Evolutionary conservation across 2,888 invertebrate species (phyloP).

Genomic region (Nebria salina): DNA sequence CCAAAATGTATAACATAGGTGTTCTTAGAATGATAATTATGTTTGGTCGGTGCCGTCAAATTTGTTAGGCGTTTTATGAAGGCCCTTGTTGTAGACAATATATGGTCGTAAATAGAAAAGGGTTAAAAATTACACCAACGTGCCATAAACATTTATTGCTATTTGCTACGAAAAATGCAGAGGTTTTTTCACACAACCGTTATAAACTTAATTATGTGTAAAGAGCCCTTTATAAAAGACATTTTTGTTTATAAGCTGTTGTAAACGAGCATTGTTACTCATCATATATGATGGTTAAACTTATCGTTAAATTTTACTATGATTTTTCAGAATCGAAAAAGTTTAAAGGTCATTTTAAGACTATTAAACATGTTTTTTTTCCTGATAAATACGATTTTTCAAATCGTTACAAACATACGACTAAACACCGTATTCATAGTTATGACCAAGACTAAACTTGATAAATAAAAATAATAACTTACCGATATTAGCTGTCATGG

Average conservation of each 20-base stretch:
- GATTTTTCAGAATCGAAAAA: too few species aligned
- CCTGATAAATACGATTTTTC: not conserved
- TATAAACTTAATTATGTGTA: slow-evolving; percentile 34
- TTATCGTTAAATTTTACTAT: not conserved
- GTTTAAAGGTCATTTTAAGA: too few species aligned
- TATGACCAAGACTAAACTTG: too few species aligned
- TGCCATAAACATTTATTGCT: slow-evolving; percentile 10
- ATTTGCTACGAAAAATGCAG: not conserved
- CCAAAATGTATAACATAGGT: not conserved
- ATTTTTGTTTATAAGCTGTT: not conserved
- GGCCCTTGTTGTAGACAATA: slow-evolving; percentile 5
- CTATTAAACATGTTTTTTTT: too few species aligned
- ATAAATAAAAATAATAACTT: slow-evolving; percentile 59
- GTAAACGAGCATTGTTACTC: not conserved
- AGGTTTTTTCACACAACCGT: not conserved
- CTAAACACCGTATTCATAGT: too few species aligned
- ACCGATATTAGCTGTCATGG: slow-evolving; percentile 88
- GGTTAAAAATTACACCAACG: slow-evolving; percentile 7
- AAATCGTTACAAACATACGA: too few species aligned
- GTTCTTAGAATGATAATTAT: not conserved
- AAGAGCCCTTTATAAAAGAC: slow-evolving; percentile 28
- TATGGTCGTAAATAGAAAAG: slow-evolving; percentile 1
- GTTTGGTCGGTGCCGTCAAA: not conserved
- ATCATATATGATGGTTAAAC: not conserved
- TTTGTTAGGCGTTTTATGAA: not conserved